phyloP scores from a whole-genome alignment of 2,113 vertebrate species.

The Fregetta grallaria region DNA sequence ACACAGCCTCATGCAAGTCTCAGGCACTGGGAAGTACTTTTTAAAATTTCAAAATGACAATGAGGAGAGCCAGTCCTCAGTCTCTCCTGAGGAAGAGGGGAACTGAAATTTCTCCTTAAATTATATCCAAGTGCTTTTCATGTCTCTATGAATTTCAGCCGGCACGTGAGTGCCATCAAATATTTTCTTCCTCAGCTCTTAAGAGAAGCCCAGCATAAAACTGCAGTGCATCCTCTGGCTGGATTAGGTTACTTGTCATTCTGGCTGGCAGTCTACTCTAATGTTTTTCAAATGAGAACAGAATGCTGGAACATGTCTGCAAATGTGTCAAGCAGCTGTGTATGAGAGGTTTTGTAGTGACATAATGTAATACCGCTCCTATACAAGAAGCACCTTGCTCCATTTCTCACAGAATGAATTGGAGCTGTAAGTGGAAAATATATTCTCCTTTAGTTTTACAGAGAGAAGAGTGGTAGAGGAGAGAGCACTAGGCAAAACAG shows the following conservation, averaged over 20 bases:
- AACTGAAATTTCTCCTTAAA: neutral
- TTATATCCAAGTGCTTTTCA: neutral
- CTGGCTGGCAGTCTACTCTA: neutral
- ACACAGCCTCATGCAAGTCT: neutral
- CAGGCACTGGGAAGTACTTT: neutral
- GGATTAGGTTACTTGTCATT: neutral
- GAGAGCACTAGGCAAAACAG: neutral
- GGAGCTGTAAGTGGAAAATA: neutral
- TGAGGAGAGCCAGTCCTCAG: neutral
- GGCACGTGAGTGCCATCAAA: neutral
- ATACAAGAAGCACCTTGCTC: neutral
- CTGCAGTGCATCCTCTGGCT: neutral
- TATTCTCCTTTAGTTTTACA: neutral
- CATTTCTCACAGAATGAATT: neutral
- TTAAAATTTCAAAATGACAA: neutral
- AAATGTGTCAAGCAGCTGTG: slow-evolving; percentile 23
- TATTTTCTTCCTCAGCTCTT: neutral
- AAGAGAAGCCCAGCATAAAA: neutral
- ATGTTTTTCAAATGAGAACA: slow-evolving; percentile 19
- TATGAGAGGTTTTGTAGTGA: neutral
- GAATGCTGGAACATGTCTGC: neutral
- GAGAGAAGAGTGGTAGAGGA: neutral
- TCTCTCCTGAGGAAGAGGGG: neutral
- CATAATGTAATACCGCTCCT: neutral
- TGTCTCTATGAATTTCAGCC: neutral